A percentile compares a stretch with the other conserved stretches of the same genome.
These are phyloP conservation scores for Panthera uncia DNA, from an alignment of 2,113 vertebrate genomes.

Conservation along the genomic window DNA sequence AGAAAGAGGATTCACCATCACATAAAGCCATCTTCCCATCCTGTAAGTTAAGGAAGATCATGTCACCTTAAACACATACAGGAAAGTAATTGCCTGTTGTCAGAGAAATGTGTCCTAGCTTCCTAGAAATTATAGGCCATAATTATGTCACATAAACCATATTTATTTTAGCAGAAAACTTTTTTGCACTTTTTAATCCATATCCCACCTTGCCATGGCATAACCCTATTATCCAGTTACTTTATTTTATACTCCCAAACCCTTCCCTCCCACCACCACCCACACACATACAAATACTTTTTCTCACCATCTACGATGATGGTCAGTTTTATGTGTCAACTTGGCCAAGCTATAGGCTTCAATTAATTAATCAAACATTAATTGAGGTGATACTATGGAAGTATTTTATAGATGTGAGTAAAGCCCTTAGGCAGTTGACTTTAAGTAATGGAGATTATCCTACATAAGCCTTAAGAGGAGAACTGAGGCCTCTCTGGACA, in stretches of 20 bases:
- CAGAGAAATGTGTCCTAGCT: constrained; percentile 56
- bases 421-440: not conserved
- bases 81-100: constrained; percentile 63
- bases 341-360: not conserved
- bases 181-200: not conserved
- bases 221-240: not conserved
- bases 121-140: constrained; percentile 59
- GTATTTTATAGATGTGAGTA: not conserved
- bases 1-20: constrained; percentile 70
- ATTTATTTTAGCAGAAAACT: constrained; percentile 47
- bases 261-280: not conserved
- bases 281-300: not conserved
- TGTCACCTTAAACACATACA: constrained; percentile 38
- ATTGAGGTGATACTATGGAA: not conserved
- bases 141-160: constrained; percentile 7
- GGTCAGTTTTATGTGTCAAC: not conserved
- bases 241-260: not conserved
- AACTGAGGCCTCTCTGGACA: not conserved
- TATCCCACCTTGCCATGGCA: not conserved
- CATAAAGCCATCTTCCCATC: constrained; percentile 57
- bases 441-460: not conserved
- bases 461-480: not conserved
- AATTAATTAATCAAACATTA: not conserved
- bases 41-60: constrained; percentile 66
- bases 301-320: not conserved